phyloP scores from a whole-genome alignment of 2,113 vertebrate genomes.

The Petrocephalus zakoni region DNA sequence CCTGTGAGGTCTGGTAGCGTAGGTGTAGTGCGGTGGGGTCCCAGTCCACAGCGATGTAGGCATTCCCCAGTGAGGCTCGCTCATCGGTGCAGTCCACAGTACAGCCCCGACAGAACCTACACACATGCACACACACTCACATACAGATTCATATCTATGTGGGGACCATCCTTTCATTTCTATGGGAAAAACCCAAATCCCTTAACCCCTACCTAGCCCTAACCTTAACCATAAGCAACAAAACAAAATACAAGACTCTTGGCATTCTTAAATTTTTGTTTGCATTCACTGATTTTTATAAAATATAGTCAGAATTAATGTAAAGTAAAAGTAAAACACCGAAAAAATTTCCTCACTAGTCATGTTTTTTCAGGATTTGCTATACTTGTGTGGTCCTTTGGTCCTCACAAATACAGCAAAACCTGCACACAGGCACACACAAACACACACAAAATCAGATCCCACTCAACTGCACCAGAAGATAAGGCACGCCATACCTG shows the following conservation, averaged over 20 bases:
- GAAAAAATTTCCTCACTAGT: too few relatives aligned
- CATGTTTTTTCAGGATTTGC: too few relatives aligned
- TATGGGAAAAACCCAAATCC: not conserved
- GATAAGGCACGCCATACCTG: slow-evolving; percentile 66
- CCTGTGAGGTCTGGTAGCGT: slow-evolving; percentile 96
- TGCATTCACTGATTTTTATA: not conserved
- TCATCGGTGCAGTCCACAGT: slow-evolving; percentile 86
- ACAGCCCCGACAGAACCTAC: slow-evolving; percentile 92
- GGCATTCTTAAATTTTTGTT: not conserved
- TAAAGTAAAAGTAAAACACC: too few relatives aligned
- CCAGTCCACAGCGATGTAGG: slow-evolving; percentile 97
- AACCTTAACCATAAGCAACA: not conserved
- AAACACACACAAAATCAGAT: too few relatives aligned
- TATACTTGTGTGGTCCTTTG: too few relatives aligned
- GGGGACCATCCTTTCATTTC: not conserved
- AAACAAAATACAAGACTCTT: not conserved
- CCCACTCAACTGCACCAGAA: not conserved
- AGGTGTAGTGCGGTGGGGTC: slow-evolving; percentile 94
- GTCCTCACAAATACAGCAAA: too few relatives aligned
- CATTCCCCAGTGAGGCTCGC: slow-evolving; percentile 78
- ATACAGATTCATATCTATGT: not conserved
- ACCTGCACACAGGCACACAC: too few relatives aligned
- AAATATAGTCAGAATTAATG: not conserved
- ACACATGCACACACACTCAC: not conserved
- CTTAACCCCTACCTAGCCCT: not conserved